phyloP scores from a whole-genome alignment of 1,140 invertebrate genomes.

The Drosophila insularis region DNA sequence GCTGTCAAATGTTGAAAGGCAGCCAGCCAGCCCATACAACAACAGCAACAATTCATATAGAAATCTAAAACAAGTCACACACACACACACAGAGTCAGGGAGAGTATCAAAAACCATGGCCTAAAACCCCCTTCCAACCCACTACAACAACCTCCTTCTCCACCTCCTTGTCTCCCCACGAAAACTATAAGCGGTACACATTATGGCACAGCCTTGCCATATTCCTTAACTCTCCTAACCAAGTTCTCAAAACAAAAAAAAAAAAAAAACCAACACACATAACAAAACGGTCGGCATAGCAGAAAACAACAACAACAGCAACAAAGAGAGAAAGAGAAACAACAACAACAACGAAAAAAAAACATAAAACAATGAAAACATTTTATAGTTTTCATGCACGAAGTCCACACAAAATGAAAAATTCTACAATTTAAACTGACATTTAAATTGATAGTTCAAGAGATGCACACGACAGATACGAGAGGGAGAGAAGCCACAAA shows the following conservation, averaged over 20 bases:
- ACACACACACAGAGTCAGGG: slow-evolving; percentile 33
- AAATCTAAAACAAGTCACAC: slow-evolving; percentile 77
- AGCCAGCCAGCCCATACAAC: slow-evolving; percentile 54
- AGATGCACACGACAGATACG: slow-evolving; percentile 81
- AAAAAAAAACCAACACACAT: background rate
- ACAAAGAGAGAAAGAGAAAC: slow-evolving; percentile 25
- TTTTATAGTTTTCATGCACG: slow-evolving; percentile 81
- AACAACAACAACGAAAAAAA: slow-evolving; percentile 27
- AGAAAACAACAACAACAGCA: slow-evolving; percentile 19
- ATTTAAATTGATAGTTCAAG: slow-evolving; percentile 82
- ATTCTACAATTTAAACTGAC: slow-evolving; percentile 82
- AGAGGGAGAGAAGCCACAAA: slow-evolving; percentile 38
- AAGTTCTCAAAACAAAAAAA: slow-evolving; percentile 50
- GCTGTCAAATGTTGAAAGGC: slow-evolving; percentile 79
- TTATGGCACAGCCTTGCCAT: slow-evolving; percentile 38
- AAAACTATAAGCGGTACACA: slow-evolving; percentile 24
- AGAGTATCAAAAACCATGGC: slow-evolving; percentile 30
- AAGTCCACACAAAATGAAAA: slow-evolving; percentile 81
- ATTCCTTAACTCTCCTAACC: slow-evolving; percentile 59
- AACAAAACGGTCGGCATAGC: slow-evolving; percentile 6
- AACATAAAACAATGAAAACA: slow-evolving; percentile 73
- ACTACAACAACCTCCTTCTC: slow-evolving; percentile 50
- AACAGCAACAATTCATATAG: slow-evolving; percentile 29
- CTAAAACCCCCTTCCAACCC: slow-evolving; percentile 36
- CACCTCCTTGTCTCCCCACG: slow-evolving; percentile 46